phyloP scores from a whole-genome alignment of 1,140 invertebrate species.

The Artemia franciscana region DNA sequence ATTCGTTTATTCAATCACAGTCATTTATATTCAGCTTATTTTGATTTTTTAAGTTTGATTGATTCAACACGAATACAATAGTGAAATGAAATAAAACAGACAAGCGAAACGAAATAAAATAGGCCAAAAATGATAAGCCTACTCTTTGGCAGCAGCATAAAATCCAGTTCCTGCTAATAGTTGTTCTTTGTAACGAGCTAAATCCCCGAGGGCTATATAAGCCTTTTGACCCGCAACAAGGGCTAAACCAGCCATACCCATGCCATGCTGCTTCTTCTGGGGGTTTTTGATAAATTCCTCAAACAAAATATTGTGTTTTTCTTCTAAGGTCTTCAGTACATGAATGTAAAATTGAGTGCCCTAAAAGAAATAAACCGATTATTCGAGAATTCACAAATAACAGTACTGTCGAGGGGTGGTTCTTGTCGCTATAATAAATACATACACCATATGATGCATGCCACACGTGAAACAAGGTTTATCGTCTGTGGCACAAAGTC shows the following conservation, averaged over 20 bases:
- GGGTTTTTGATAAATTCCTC: constrained; percentile 28
- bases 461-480: no score
- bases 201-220: constrained; percentile 67
- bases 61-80: no score
- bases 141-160: constrained; percentile 57
- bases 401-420: no score
- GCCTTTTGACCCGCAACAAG: constrained; percentile 63
- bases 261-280: constrained; percentile 16
- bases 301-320: constrained; percentile 45
- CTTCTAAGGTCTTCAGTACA: constrained; percentile 44
- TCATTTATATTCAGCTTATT: no score
- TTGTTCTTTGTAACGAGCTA: constrained; percentile 67
- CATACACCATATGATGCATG: no score
- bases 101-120: neutral
- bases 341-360: constrained; percentile 52
- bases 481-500: no score
- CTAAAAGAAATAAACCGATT: constrained; percentile 16
- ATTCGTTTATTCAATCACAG: no score
- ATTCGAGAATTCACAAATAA: neutral
- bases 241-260: constrained; percentile 43
- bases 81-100: neutral
- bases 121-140: constrained; percentile 17
- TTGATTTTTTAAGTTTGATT: no score
- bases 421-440: no score
- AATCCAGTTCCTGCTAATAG: constrained; percentile 49